These are phyloP conservation scores for Fundulus diaphanus DNA, from an alignment of 2,797 vertebrate genomes.

Conservation along the genomic window DNA sequence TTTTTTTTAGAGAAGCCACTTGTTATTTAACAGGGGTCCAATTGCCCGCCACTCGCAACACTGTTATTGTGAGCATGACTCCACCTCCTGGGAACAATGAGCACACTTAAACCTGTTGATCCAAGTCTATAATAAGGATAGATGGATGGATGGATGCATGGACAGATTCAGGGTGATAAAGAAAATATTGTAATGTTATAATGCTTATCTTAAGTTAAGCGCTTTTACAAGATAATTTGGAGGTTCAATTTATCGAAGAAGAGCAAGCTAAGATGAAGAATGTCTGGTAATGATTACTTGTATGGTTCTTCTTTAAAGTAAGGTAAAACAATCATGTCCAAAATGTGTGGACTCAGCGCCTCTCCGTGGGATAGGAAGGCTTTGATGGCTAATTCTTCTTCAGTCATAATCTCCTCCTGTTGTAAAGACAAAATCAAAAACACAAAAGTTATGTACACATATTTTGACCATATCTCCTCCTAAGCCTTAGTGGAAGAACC, in stretches of 20 bases:
- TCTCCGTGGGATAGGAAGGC: constrained; percentile 81
- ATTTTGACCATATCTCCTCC: not conserved
- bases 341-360: constrained; percentile 80
- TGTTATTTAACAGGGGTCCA: too few species aligned
- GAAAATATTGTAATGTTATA: too few species aligned
- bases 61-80: too few species aligned
- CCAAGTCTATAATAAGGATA: too few species aligned
- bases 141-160: too few species aligned
- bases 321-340: constrained; percentile 84
- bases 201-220: too few species aligned
- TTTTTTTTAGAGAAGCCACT: too few species aligned
- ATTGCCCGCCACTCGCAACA: too few species aligned
- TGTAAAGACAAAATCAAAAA: constrained; percentile 21
- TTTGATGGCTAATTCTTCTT: constrained; percentile 88
- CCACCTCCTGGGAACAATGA: too few species aligned
- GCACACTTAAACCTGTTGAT: too few species aligned
- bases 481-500: not conserved
- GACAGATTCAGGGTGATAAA: too few species aligned
- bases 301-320: constrained; percentile 94
- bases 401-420: constrained; percentile 79
- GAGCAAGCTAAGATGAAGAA: not conserved
- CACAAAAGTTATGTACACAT: not conserved
- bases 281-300: constrained; percentile 74
- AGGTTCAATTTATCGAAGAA: not conserved
- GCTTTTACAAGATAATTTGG: too few species aligned